These are phyloP conservation scores for Leptothorax acervorum DNA, from an alignment of 2,888 invertebrate genomes.

Conservation along the genomic window DNA sequence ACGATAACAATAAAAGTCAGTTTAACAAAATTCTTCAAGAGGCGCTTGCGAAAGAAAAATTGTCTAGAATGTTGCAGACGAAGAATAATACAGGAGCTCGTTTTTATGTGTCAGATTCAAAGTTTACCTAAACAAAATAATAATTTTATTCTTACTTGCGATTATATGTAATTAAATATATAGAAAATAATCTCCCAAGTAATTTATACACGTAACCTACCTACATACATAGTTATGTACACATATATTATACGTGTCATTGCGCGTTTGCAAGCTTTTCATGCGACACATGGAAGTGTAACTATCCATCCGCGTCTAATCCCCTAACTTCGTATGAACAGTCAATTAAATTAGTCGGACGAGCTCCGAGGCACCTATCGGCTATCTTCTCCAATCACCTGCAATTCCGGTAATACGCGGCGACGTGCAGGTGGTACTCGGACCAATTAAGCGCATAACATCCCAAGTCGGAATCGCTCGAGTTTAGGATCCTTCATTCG, in stretches of 20 bases:
- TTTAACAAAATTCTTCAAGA: neutral
- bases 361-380: conserved; percentile 43
- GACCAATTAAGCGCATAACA: conserved; percentile 48
- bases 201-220: too few species aligned
- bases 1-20: neutral
- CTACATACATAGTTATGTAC: neutral
- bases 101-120: neutral
- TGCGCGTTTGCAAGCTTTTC: neutral
- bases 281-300: neutral
- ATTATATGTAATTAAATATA: neutral
- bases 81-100: neutral
- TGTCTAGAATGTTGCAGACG: neutral
- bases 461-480: conserved; percentile 39
- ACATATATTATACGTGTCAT: neutral
- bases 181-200: neutral
- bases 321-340: conserved; percentile 43
- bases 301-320: neutral
- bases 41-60: neutral
- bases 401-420: conserved; percentile 44
- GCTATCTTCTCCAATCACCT: conserved; percentile 47
- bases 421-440: conserved; percentile 29
- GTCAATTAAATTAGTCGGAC: conserved; percentile 54
- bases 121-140: neutral
- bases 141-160: neutral
- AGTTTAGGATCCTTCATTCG: conserved; percentile 41